These are phyloP conservation scores for Pempheris klunzingeri DNA, from an alignment of 2,797 vertebrate species.

Conservation along the genomic window DNA sequence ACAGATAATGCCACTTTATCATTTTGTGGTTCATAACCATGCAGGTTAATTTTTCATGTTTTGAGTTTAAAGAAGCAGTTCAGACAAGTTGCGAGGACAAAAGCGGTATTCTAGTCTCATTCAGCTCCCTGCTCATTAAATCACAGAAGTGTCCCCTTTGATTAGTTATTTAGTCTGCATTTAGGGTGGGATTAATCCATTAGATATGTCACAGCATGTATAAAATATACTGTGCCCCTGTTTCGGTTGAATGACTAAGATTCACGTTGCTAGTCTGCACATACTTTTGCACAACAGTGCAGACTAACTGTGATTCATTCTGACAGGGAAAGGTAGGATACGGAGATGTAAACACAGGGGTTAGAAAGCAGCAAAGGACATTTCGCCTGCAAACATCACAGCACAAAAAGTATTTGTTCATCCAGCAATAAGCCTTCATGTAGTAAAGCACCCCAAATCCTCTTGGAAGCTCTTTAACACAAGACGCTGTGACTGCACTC, in stretches of 20 bases:
- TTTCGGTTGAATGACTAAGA: neutral
- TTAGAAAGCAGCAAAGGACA: constrained; percentile 41
- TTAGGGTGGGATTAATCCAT: neutral
- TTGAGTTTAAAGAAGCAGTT: constrained; percentile 11
- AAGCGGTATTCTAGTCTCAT: neutral
- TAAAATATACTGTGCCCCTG: neutral
- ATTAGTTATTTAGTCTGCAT: constrained; percentile 15
- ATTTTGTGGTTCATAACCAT: constrained; percentile 23
- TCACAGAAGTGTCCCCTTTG: constrained; percentile 4
- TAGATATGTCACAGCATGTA: neutral
- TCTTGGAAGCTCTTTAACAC: constrained; percentile 13
- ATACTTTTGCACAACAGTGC: neutral
- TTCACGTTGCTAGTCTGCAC: neutral
- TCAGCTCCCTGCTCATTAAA: constrained; percentile 38
- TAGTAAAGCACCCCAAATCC: neutral
- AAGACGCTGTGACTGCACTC: neutral
- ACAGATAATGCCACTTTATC: constrained; percentile 22
- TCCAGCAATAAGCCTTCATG: constrained; percentile 23
- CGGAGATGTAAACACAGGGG: constrained; percentile 11
- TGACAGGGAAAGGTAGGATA: constrained; percentile 26
- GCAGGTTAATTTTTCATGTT: constrained; percentile 27
- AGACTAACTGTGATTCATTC: constrained; percentile 1
- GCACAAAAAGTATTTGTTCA: constrained; percentile 47
- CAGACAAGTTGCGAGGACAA: neutral
- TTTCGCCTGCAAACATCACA: constrained; percentile 46